phyloP scores from a whole-genome alignment of 2,888 invertebrate genomes.

The Pseudococcus jackbeardsleyi region DNA sequence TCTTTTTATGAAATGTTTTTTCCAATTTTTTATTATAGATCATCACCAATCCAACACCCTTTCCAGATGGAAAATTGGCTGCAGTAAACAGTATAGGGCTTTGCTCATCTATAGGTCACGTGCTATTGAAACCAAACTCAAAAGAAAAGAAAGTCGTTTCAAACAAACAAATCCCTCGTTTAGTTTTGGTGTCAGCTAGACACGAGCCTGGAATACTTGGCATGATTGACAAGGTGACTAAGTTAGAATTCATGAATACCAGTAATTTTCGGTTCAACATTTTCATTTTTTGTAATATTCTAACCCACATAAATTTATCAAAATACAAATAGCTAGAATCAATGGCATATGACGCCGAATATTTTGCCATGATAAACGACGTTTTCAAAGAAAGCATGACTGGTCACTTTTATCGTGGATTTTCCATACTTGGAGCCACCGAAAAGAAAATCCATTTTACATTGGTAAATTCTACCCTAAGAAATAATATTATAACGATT shows the following conservation, averaged over 20 bases:
- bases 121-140: conserved; percentile 70
- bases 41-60: conserved; percentile 67
- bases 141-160: conserved; percentile 68
- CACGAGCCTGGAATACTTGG: conserved; percentile 71
- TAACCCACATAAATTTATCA: not conserved
- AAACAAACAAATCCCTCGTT: conserved; percentile 69
- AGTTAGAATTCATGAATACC: not conserved
- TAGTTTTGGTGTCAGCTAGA: conserved; percentile 72
- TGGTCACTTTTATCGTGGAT: conserved; percentile 73
- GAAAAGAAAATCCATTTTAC: conserved; percentile 63
- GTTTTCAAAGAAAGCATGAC: conserved; percentile 69
- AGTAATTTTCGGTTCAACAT: not conserved
- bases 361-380: conserved; percentile 68
- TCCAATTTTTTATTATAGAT: conserved; percentile 66
- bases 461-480: conserved; percentile 35
- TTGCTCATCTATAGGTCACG: conserved; percentile 73
- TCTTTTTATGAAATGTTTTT: not conserved
- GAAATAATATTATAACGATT: too few relatives aligned
- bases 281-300: not conserved
- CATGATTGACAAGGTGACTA: conserved; percentile 68
- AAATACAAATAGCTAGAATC: conserved; percentile 66
- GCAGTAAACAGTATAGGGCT: conserved; percentile 75
- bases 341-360: conserved; percentile 67
- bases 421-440: conserved; percentile 70
- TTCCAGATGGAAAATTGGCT: conserved; percentile 72